These are phyloP conservation scores for Rhincodon typus DNA, from an alignment of 2,797 vertebrate genomes.

Conservation along the genomic window DNA sequence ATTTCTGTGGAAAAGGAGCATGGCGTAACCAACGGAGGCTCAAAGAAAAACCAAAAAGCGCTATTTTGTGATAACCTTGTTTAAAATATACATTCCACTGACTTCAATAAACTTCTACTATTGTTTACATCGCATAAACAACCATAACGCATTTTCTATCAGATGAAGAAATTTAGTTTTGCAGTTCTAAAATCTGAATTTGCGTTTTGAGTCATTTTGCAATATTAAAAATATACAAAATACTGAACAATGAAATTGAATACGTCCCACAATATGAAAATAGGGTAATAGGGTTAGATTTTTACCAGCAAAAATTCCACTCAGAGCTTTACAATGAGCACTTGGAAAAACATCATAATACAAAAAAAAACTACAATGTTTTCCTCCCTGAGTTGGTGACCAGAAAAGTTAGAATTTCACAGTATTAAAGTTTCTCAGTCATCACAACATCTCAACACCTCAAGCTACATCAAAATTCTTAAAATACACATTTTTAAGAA, in stretches of 20 bases:
- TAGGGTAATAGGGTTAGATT: neutral
- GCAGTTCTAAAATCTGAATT: conserved; percentile 12
- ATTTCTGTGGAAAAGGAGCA: neutral
- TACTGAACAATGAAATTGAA: conserved; percentile 13
- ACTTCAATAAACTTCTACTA: neutral
- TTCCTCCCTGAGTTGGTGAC: neutral
- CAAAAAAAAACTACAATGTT: neutral
- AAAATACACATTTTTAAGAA: neutral
- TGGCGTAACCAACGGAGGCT: neutral
- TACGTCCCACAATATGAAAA: neutral
- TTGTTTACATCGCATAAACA: too few species aligned
- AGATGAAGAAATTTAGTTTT: neutral
- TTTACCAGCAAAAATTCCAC: neutral
- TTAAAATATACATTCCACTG: neutral
- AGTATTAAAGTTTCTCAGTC: neutral
- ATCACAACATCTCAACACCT: neutral
- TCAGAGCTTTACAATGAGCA: conserved; percentile 13
- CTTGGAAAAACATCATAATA: conserved; percentile 13
- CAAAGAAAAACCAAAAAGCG: neutral
- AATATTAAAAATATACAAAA: conserved; percentile 22
- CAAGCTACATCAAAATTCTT: neutral
- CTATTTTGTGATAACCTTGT: neutral
- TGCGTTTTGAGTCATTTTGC: too few species aligned
- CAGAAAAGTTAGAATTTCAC: neutral
- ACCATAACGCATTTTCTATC: too few species aligned